Base-by-base conservation (phyloP, 1,140 invertebrate genomes). In the Pissodes strobi region DNA sequence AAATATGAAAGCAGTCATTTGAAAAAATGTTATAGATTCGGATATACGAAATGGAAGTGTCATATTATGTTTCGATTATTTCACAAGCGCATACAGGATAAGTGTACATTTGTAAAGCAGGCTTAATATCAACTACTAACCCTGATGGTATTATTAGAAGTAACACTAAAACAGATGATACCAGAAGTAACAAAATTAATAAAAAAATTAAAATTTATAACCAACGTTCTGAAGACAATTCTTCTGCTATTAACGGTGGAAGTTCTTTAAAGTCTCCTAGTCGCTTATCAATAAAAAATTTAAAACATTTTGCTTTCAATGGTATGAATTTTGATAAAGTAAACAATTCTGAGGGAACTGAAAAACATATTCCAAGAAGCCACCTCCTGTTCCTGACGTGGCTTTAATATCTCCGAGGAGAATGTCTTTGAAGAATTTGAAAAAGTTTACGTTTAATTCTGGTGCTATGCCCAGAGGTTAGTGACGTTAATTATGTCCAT, bases 61-160 rank as follows among this genome's bases (percentile, higher is more conserved):
- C n/a, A n/a, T n/a, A n/a, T n/a, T n/a, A n/a, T n/a, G n/a, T n/a
- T n/a, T n/a, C n/a, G n/a, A n/a, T n/a, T n/a, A n/a, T n/a, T n/a
- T n/a, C n/a, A n/a, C n/a, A n/a, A n/a, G n/a, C n/a, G n/a, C n/a
- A n/a, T 18, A 27, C 12, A 22, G 45, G 12, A 30, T 53, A 64
- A 3, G 73, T 85, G 46, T 82, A 86, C 72, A 90, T 91, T 68
- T 83, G 85, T 59, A 86, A 85, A 51, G 82, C 83, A 18, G 84
- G 83, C 70, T 79, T 91, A 62, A 79, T 88, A 21, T 90, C 85
- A 1, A 91, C 89, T 13, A 91, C 89, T 25, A 91, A 91, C 79
- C 79, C 79, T 13, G 77, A 83, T 67, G 83, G 79, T 30, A 83
- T 86, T 51, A 83, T 79, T 65, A 79, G 80, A 71, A 84, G 78